Conservation (phyloP, 2,888 invertebrate genomes). For the Deilephila elpenor region DNA sequence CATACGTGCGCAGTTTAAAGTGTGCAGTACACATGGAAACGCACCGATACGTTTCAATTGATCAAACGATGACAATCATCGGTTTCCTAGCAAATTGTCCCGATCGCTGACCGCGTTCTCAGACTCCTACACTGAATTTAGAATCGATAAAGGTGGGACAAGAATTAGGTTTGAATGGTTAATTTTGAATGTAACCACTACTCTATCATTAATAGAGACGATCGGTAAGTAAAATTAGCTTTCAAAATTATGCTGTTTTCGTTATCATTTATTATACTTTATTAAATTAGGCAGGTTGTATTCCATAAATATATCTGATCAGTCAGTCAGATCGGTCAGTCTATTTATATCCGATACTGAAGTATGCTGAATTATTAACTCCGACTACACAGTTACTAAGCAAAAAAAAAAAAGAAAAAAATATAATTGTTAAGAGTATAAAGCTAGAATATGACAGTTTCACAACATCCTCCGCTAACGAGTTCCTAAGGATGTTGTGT, state of each 20-base stretch:
- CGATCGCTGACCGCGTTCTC: slow-evolving; percentile 47
- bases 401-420: too few relatives aligned
- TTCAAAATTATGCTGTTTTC: too few relatives aligned
- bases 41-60: slow-evolving; percentile 11
- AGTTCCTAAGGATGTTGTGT: slow-evolving; percentile 27
- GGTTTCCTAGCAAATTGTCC: slow-evolving; percentile 49
- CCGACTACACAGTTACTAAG: too few relatives aligned
- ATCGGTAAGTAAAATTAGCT: too few relatives aligned
- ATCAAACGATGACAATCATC: slow-evolving; percentile 20
- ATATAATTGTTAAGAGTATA: not conserved
- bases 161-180: not conserved
- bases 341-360: too few relatives aligned
- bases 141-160: too few relatives aligned
- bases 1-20: not conserved
- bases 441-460: not conserved
- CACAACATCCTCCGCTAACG: slow-evolving; percentile 7
- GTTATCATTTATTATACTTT: too few relatives aligned
- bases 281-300: too few relatives aligned
- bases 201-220: too few relatives aligned
- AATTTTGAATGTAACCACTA: not conserved
- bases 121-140: slow-evolving; percentile 17
- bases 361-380: too few relatives aligned
- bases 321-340: too few relatives aligned
- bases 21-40: not conserved
- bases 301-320: too few relatives aligned